Evolutionary conservation across 2,888 invertebrate species (phyloP).

Genomic region (Mythimna impura): DNA sequence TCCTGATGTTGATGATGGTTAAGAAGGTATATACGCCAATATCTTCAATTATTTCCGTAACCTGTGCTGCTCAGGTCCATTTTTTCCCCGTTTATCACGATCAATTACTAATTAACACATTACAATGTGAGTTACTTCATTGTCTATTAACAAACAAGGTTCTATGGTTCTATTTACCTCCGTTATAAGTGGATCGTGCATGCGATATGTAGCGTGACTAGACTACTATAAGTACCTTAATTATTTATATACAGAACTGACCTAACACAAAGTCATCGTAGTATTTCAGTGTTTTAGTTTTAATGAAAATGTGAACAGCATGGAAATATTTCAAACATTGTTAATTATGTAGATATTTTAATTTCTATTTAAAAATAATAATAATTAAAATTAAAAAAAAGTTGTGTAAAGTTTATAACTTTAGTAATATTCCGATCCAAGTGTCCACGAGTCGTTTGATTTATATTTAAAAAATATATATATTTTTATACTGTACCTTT

Average conservation of each 20-base stretch:
- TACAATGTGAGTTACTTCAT: conserved; percentile 2
- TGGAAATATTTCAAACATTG: neutral
- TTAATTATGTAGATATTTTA: neutral
- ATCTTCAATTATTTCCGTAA: no score
- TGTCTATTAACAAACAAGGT: conserved; percentile 12
- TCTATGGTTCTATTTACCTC: conserved; percentile 9
- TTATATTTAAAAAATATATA: no score
- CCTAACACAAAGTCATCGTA: conserved; percentile 31
- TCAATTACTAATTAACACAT: conserved; percentile 22
- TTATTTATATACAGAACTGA: conserved; percentile 37
- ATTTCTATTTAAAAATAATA: no score
- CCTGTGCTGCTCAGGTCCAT: no score
- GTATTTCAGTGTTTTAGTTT: conserved; percentile 28
- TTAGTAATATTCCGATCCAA: no score
- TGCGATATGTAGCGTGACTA: conserved; percentile 33
- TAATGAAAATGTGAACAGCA: neutral
- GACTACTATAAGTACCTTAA: neutral
- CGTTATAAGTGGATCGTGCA: conserved; percentile 14
- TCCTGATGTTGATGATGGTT: no score
- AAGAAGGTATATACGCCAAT: no score
- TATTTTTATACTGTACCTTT: no score
- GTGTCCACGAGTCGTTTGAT: no score
- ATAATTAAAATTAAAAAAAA: no score
- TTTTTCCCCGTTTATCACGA: neutral
- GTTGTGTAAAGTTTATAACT: no score